Evolutionary conservation across 2,113 vertebrate species (phyloP).

Genomic region (Zosterops japonicus): DNA sequence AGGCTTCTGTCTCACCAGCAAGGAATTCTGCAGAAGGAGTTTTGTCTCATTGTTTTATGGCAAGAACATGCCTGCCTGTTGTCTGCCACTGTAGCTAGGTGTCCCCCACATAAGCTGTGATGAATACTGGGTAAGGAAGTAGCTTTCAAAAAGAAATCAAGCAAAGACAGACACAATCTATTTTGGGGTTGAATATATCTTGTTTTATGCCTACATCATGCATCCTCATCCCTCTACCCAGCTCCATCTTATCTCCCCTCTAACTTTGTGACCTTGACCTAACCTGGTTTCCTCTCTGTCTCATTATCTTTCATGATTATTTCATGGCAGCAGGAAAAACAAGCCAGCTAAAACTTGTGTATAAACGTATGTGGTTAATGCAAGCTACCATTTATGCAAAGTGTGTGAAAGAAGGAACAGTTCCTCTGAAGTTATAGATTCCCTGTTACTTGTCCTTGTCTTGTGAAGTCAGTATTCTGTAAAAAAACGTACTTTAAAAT

Average conservation of each 20-base stretch:
- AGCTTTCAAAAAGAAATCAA: background rate
- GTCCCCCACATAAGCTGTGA: background rate
- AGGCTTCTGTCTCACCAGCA: background rate
- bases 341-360: background rate
- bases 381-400: background rate
- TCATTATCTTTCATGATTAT: rapidly evolving
- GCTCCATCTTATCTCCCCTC: background rate
- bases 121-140: background rate
- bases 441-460: background rate
- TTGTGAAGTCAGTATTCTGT: background rate
- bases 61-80: background rate
- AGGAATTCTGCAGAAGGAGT: background rate
- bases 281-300: background rate
- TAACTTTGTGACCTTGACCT: background rate
- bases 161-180: background rate
- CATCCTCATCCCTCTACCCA: background rate
- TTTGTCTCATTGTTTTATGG: background rate
- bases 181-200: background rate
- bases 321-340: background rate
- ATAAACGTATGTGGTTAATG: background rate
- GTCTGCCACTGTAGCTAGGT: background rate
- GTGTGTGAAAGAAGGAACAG: background rate
- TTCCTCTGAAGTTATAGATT: background rate
- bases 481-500: background rate
- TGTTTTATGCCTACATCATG: background rate